These are phyloP conservation scores for Nowickia ferox DNA, from an alignment of 2,888 invertebrate genomes.

Conservation along the genomic window DNA sequence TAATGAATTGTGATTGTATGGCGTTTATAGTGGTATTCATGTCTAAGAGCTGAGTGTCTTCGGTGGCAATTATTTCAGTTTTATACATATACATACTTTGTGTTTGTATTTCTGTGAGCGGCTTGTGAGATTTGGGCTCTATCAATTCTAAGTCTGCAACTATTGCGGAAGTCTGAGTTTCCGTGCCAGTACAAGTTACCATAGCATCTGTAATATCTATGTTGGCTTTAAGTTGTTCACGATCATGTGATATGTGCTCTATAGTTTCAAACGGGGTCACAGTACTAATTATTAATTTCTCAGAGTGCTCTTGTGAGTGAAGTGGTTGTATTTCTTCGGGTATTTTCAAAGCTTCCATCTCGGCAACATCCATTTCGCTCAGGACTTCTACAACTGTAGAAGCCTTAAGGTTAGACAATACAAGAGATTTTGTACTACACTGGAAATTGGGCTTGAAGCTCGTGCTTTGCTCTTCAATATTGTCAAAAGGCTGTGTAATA, in stretches of 20 bases:
- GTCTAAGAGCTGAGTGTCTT: slow-evolving; percentile 50
- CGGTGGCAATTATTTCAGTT: slow-evolving; percentile 61
- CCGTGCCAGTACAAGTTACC: slow-evolving; percentile 70
- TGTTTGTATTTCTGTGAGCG: slow-evolving; percentile 69
- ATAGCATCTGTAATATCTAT: slow-evolving; percentile 67
- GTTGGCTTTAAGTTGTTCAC: slow-evolving; percentile 61
- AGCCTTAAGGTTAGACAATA: slow-evolving; percentile 74
- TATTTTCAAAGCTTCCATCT: slow-evolving; percentile 50
- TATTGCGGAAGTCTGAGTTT: slow-evolving; percentile 73
- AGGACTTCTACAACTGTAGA: slow-evolving; percentile 76
- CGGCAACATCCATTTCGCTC: slow-evolving; percentile 71
- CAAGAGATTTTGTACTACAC: slow-evolving; percentile 62
- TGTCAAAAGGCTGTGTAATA: slow-evolving; percentile 76
- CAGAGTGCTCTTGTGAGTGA: slow-evolving; percentile 58
- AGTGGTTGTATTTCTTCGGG: slow-evolving; percentile 39
- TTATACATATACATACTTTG: slow-evolving; percentile 78
- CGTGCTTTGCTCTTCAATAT: slow-evolving; percentile 73
- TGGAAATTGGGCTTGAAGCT: slow-evolving; percentile 73
- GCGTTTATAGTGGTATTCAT: slow-evolving; percentile 17
- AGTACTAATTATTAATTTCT: slow-evolving; percentile 74
- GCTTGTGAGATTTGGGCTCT: slow-evolving; percentile 70
- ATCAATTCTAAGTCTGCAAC: slow-evolving; percentile 71
- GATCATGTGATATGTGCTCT: slow-evolving; percentile 57
- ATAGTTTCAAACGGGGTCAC: slow-evolving; percentile 75
- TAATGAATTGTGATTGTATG: background rate